phyloP scores from a whole-genome alignment of 2,888 invertebrate species.

The Eugnorisma glareosa region DNA sequence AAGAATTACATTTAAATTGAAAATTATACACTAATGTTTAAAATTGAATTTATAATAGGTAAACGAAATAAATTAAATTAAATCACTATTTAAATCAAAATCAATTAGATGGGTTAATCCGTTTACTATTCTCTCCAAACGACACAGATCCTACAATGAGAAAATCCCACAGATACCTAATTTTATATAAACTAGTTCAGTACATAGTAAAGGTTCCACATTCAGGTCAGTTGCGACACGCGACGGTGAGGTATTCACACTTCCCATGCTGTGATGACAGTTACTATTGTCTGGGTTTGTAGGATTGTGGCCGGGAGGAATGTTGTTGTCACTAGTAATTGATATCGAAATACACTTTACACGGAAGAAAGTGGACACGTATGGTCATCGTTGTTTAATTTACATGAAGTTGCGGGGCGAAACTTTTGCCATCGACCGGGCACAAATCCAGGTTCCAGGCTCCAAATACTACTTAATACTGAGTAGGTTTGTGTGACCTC shows the following conservation, averaged over 20 bases:
- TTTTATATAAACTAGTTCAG: constrained; percentile 24
- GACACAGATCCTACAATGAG: background rate
- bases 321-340: background rate
- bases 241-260: constrained; percentile 33
- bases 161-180: constrained; percentile 15
- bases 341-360: background rate
- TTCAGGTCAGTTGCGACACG: constrained; percentile 23
- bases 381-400: background rate
- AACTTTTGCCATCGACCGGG: background rate
- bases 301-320: background rate
- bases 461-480: too few species aligned
- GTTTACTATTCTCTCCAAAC: background rate
- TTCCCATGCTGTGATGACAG: constrained; percentile 40
- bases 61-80: too few species aligned
- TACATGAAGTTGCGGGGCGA: background rate
- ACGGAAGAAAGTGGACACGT: background rate
- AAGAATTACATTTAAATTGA: too few species aligned
- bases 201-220: background rate
- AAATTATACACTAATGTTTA: too few species aligned
- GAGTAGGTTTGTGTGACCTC: background rate
- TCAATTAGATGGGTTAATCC: background rate
- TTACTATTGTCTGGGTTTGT: constrained; percentile 3
- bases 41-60: too few species aligned
- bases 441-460: background rate
- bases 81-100: too few species aligned